Evolutionary conservation across 2,888 invertebrate species (phyloP).

Genomic region (Cheilosia impressa): DNA sequence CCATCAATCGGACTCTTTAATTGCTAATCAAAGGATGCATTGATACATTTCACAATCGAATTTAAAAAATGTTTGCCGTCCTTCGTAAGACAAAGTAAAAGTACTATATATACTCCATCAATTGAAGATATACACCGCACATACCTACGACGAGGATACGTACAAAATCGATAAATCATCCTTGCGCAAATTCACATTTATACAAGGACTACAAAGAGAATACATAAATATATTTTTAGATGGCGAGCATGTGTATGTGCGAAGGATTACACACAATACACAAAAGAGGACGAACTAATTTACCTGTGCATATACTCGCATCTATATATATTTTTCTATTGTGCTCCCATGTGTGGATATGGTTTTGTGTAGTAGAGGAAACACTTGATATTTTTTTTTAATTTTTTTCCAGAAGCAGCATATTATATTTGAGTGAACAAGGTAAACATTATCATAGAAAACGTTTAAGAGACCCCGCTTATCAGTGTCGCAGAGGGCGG

Average conservation of each 20-base stretch:
- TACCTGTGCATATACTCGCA: slow-evolving; percentile 3
- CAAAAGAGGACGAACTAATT: background rate
- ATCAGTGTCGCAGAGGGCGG: background rate
- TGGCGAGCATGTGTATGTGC: background rate
- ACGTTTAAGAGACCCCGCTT: slow-evolving; percentile 1
- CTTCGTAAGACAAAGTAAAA: slow-evolving; percentile 19
- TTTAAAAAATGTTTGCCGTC: background rate
- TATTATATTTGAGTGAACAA: slow-evolving; percentile 26
- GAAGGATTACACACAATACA: slow-evolving; percentile 1
- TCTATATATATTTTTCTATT: background rate
- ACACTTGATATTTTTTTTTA: slow-evolving; percentile 40
- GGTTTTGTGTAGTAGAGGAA: slow-evolving; percentile 6
- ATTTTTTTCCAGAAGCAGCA: slow-evolving; percentile 13
- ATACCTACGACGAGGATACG: background rate
- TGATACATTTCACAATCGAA: slow-evolving; percentile 5
- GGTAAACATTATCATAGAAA: slow-evolving; percentile 32
- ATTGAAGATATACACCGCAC: background rate
- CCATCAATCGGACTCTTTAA: slow-evolving; percentile 8
- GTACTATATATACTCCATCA: slow-evolving; percentile 5
- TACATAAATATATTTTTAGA: background rate
- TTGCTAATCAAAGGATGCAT: slow-evolving; percentile 20
- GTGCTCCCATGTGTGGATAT: background rate
- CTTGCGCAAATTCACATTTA: slow-evolving; percentile 59
- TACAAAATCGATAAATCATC: slow-evolving; percentile 56
- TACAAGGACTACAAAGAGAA: slow-evolving; percentile 18